These are phyloP conservation scores for Bellardia pandia DNA, from an alignment of 2,888 invertebrate genomes.

Conservation along the genomic window DNA sequence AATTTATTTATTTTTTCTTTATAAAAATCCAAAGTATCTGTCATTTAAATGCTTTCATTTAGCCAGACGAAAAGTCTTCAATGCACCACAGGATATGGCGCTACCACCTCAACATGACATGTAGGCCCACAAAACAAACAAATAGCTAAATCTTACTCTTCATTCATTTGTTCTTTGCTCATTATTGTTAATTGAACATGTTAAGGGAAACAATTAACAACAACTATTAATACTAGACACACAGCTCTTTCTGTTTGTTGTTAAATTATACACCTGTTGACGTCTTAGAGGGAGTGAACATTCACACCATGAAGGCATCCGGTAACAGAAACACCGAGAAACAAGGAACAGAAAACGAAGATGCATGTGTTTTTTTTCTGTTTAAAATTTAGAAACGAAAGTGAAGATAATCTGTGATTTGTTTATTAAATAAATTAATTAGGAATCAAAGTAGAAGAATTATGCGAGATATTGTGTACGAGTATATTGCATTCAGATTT, in stretches of 20 bases:
- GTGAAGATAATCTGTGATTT: neutral
- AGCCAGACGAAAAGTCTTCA: constrained; percentile 27
- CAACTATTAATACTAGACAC: neutral
- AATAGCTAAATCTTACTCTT: neutral
- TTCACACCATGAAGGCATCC: neutral
- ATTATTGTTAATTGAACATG: constrained; percentile 19
- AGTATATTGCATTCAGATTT: too few relatives aligned
- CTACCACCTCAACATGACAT: constrained; percentile 66
- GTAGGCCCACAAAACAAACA: neutral
- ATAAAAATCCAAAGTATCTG: neutral
- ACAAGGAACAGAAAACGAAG: neutral
- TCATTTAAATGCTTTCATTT: neutral
- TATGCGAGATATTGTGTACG: too few relatives aligned
- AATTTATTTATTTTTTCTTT: neutral
- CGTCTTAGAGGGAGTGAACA: neutral
- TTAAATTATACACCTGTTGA: constrained; percentile 63
- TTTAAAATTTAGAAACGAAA: neutral
- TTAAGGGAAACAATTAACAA: constrained; percentile 30
- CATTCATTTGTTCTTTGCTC: constrained; percentile 1
- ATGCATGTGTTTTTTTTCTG: neutral
- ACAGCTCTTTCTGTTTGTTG: neutral
- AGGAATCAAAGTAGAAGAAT: neutral
- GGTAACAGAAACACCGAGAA: neutral
- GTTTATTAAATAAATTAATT: neutral
- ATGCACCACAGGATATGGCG: constrained; percentile 72